Percentiles rank a stretch among this genome's conserved stretches.
These are phyloP conservation scores for Callopanchax toddi DNA, from an alignment of 2,113 vertebrate species.

Conservation along the genomic window DNA sequence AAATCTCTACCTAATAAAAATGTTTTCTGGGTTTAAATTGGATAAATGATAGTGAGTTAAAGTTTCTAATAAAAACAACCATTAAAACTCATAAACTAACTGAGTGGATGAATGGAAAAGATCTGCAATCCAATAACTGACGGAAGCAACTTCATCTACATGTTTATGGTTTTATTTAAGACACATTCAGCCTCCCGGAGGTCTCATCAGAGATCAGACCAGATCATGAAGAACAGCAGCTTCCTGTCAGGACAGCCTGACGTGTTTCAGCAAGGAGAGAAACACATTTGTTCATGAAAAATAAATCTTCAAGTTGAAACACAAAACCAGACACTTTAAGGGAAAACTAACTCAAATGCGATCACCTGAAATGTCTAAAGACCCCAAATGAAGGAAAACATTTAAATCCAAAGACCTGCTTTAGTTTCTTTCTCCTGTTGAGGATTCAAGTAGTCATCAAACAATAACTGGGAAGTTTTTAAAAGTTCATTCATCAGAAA, in stretches of 20 bases:
- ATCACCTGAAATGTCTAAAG: no score
- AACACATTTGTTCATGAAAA: no score
- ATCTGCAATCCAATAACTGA: slow-evolving; percentile 14
- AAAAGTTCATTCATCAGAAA: slow-evolving; percentile 32
- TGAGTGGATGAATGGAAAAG: slow-evolving; percentile 3
- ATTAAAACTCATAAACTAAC: neutral
- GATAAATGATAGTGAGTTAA: no score
- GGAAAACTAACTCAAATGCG: no score
- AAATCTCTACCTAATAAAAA: neutral
- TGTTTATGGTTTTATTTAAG: slow-evolving; percentile 9
- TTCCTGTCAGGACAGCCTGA: neutral
- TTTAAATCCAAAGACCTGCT: neutral
- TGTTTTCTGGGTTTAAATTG: neutral
- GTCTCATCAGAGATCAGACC: slow-evolving; percentile 10
- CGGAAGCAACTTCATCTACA: slow-evolving; percentile 9
- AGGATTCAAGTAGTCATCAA: no score
- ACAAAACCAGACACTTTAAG: no score
- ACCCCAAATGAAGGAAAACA: no score
- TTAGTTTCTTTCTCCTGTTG: neutral
- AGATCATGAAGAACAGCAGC: no score
- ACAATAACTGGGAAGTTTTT: neutral
- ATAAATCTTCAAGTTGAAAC: no score
- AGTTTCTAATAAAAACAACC: no score
- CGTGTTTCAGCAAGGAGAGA: neutral
- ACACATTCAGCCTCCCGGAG: slow-evolving; percentile 8